Conservation (phyloP, 2,888 invertebrate species). For the Drosophila koepferae region DNA sequence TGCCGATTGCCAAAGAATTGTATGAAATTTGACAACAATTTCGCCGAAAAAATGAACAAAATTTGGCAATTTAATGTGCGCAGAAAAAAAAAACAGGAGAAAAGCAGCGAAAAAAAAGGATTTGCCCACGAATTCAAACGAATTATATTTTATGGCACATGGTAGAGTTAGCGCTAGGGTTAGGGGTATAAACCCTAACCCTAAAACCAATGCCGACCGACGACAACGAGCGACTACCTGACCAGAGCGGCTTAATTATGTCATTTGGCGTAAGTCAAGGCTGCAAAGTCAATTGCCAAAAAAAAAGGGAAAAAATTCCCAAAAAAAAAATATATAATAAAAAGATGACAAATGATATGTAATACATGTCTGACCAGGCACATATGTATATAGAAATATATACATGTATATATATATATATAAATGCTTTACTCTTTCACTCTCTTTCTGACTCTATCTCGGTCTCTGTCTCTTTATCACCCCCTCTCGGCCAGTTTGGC, state of each 20-base stretch:
- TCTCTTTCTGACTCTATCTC: constrained; percentile 5
- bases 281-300: constrained; percentile 75
- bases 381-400: constrained; percentile 21
- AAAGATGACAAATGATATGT: constrained; percentile 52
- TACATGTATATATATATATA: constrained; percentile 4
- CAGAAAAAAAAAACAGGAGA: constrained; percentile 25
- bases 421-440: constrained; percentile 13
- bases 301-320: constrained; percentile 39
- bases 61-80: constrained; percentile 55
- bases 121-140: constrained; percentile 65
- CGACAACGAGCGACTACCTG: constrained; percentile 49
- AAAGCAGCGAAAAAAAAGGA: constrained; percentile 57
- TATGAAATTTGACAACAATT: constrained; percentile 44
- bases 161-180: constrained; percentile 36
- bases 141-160: constrained; percentile 68
- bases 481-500: neutral
- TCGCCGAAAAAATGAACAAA: constrained; percentile 23
- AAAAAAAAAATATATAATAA: constrained; percentile 32
- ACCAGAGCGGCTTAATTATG: constrained; percentile 67
- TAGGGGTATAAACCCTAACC: constrained; percentile 49
- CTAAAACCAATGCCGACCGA: constrained; percentile 23
- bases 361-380: constrained; percentile 45
- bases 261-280: constrained; percentile 79
- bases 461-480: neutral
- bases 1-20: constrained; percentile 50